A percentile compares a stretch with the other conserved stretches of the same genome.
Conservation (phyloP, 2,797 vertebrate species). For the Anguilla pacifica region DNA sequence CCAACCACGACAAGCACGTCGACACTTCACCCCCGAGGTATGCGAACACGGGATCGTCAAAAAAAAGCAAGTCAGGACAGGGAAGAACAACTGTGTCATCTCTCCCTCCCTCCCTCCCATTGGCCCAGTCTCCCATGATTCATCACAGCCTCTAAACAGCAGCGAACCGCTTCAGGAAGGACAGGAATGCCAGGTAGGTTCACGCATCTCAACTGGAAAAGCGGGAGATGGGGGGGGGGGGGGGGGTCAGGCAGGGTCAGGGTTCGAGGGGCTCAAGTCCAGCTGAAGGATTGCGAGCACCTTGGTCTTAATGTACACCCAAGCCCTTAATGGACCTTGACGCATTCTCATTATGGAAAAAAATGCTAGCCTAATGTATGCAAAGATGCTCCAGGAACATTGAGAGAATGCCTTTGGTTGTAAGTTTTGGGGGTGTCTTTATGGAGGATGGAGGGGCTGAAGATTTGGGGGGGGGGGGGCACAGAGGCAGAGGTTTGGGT, state of each 20-base stretch:
- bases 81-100: neutral
- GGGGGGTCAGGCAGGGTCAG: no score
- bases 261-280: no score
- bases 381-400: neutral
- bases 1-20: slow-evolving; percentile 2
- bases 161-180: slow-evolving; percentile 6
- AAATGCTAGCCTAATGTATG: neutral
- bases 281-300: no score
- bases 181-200: neutral
- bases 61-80: neutral
- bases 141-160: slow-evolving; percentile 20
- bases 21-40: neutral
- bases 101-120: neutral
- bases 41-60: neutral
- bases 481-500: neutral
- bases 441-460: neutral
- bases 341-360: neutral
- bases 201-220: neutral
- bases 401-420: neutral
- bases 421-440: neutral
- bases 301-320: no score
- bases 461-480: neutral
- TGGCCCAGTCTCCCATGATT: neutral
- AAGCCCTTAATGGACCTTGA: no score
- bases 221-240: no score